These are phyloP conservation scores for Eudasyphora cyanicolor DNA, from an alignment of 2,888 invertebrate genomes.

Conservation along the genomic window DNA sequence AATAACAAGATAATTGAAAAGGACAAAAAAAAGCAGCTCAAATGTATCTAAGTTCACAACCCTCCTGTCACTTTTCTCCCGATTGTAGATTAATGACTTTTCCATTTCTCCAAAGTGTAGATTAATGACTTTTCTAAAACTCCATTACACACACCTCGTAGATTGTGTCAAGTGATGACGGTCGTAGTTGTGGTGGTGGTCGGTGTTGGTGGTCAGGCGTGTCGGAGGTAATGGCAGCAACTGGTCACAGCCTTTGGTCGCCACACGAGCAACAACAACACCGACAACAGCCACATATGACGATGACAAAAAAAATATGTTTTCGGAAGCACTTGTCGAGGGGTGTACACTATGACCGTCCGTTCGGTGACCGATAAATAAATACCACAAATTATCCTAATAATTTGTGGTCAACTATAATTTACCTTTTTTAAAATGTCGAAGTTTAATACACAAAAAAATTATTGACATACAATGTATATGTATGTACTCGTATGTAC, in stretches of 20 bases:
- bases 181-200: background rate
- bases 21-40: no score
- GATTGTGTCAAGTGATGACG: background rate
- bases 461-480: no score
- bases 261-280: background rate
- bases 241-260: background rate
- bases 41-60: background rate
- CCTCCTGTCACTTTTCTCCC: no score
- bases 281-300: no score
- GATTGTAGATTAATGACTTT: no score
- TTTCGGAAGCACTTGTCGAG: background rate
- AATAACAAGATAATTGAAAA: background rate
- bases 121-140: conserved; percentile 17
- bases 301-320: no score
- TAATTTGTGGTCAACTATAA: conserved; percentile 57
- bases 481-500: no score
- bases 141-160: conserved; percentile 18
- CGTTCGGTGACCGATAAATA: conserved; percentile 63
- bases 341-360: background rate
- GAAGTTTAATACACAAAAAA: no score
- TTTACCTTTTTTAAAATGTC: conserved; percentile 35
- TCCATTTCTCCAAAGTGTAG: background rate
- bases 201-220: background rate
- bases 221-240: background rate
- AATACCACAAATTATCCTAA: conserved; percentile 61